Base-by-base conservation (phyloP, 2,113 vertebrate species). In the Platichthys flesus region DNA sequence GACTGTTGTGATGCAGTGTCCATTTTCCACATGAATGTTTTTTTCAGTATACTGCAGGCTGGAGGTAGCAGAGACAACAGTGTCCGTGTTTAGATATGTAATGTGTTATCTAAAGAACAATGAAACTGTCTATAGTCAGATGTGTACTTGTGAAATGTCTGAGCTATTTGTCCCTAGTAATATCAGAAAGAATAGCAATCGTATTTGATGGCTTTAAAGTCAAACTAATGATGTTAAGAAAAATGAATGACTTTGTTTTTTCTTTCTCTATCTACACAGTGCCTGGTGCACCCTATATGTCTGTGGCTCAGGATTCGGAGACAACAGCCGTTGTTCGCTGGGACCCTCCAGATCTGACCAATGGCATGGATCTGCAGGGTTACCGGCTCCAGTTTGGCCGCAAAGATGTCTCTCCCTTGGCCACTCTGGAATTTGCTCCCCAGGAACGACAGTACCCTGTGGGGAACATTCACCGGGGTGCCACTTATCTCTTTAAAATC, bases 321-420 rank as follows among this genome's bases (percentile, higher is more conserved):
- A 95, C 94, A 81, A 94, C 96, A 12, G 96, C 97, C 3, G 82
- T 96, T 85, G 95, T 97, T 72, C 96, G 94, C 56, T 99, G 98
- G 98, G 95, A 96, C 85, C 94, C 84, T 88, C 96, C 74, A n/a
- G 96, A 96, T 75, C 92, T 95, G 21, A 93, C 94, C 3, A 93
- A 93, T 0, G 95, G 95, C 75, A 94, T 96, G 88, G 95, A 96
- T 78, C 94, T 99, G 67, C 90, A 97, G 79, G 97, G 98, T 82
- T 99, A 97, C 91, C 95, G 97, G 23, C 95, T 99, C 24, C 97
- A 97, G 89, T 97, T 98, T 10, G 97, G 98, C 87, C 96, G 97
- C 20, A 94, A 95, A 84, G 97, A 98, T 51, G 77, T 95, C 0
- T 72, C 84, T 0, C 96, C 96, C 1, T 92, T 96, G 85, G 95